phyloP scores from a whole-genome alignment of 1,140 invertebrate species.

The Drosophila chauvacae region DNA sequence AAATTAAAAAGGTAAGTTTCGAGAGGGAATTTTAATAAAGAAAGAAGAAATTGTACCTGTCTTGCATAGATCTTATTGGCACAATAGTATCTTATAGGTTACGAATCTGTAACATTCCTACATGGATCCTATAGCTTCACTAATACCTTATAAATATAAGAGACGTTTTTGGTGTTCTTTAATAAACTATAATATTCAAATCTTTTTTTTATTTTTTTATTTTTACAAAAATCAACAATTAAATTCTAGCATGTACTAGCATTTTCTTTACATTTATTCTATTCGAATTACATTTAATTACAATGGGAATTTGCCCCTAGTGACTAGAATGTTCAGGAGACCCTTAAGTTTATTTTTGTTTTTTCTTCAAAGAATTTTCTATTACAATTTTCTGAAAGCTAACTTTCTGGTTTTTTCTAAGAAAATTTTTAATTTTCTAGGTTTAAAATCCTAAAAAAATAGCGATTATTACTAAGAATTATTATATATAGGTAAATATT shows the following conservation, averaged over 20 bases:
- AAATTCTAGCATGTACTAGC: too few relatives aligned
- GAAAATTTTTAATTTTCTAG: too few relatives aligned
- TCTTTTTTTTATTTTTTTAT: background rate
- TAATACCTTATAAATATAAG: background rate
- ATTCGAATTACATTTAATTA: too few relatives aligned
- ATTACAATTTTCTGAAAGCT: background rate
- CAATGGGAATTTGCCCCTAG: background rate
- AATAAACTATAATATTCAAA: background rate
- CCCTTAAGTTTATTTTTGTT: background rate
- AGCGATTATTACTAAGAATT: too few relatives aligned
- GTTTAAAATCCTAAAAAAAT: background rate
- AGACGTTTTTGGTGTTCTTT: background rate
- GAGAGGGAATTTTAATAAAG: background rate
- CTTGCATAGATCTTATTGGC: background rate
- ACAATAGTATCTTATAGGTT: too few relatives aligned
- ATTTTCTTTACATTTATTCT: background rate
- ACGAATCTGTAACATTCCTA: too few relatives aligned
- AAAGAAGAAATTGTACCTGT: background rate
- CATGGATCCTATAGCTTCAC: background rate
- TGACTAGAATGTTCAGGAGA: background rate
- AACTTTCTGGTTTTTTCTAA: background rate
- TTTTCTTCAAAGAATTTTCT: background rate
- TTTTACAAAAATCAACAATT: background rate
- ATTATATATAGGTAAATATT: too few relatives aligned
- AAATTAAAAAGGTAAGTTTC: conserved; percentile 94